Conservation (phyloP, 2,888 invertebrate species). For the Hypomecis punctinalis region DNA sequence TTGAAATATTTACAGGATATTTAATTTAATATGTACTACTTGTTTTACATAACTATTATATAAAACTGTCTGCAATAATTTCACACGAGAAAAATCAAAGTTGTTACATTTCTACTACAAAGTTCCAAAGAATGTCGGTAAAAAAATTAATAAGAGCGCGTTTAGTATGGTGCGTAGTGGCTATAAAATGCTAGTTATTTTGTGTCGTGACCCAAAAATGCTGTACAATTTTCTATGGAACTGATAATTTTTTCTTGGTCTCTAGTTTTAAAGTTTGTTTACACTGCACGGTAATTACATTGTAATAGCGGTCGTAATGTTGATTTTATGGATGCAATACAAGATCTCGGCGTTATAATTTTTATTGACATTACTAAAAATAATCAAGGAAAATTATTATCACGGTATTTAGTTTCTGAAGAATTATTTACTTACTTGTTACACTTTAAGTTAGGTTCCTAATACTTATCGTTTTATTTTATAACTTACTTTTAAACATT, state of each 20-base stretch:
- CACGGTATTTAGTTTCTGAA: too few relatives aligned
- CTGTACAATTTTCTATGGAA: constrained; percentile 27
- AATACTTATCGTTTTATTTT: too few relatives aligned
- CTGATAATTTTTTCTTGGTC: constrained; percentile 12
- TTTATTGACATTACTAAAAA: not conserved
- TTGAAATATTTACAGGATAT: too few relatives aligned
- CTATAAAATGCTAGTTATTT: constrained; percentile 38
- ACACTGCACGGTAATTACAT: constrained; percentile 8
- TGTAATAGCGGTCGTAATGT: not conserved
- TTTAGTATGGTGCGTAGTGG: constrained; percentile 16
- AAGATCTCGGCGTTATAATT: not conserved
- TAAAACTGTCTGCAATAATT: constrained; percentile 1
- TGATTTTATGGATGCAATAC: constrained; percentile 2
- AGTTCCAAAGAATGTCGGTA: constrained; percentile 27
- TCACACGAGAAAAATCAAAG: constrained; percentile 29
- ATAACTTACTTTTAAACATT: too few relatives aligned
- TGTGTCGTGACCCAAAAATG: constrained; percentile 31
- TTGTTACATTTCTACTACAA: constrained; percentile 23
- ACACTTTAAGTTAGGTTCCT: too few relatives aligned
- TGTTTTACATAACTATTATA: too few relatives aligned
- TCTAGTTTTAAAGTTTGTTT: constrained; percentile 7
- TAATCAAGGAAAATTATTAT: not conserved
- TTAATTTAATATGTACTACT: too few relatives aligned
- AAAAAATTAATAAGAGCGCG: constrained; percentile 26
- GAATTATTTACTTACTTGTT: too few relatives aligned